Conservation (phyloP, 2,797 vertebrate species). For the Cossypha polioptera region DNA sequence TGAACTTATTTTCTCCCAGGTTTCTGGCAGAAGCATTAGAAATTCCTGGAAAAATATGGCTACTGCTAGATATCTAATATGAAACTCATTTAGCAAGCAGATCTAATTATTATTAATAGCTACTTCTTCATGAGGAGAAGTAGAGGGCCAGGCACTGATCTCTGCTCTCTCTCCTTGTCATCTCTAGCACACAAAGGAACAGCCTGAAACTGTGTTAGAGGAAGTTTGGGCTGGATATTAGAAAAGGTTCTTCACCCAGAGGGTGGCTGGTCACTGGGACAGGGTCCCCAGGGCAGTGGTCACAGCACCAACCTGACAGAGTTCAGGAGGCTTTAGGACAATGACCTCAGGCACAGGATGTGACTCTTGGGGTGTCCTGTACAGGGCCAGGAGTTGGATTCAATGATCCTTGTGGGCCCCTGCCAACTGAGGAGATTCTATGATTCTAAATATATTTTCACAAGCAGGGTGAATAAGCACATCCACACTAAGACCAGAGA, state of each 20-base stretch:
- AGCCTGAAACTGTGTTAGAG: not conserved
- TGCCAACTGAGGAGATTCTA: not conserved
- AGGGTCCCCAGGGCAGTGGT: not conserved
- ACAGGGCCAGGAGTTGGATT: not conserved
- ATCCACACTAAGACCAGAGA: not conserved
- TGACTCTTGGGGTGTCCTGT: not conserved
- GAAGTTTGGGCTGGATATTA: not conserved
- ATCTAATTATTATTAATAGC: not conserved
- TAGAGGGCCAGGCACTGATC: not conserved
- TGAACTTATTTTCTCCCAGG: not conserved
- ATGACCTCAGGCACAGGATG: accelerated
- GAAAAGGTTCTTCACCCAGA: not conserved
- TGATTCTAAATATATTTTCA: not conserved
- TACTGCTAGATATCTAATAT: not conserved
- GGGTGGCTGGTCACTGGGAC: accelerated
- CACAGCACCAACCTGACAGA: not conserved
- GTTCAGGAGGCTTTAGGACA: not conserved
- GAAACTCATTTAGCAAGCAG: not conserved
- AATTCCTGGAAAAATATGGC: not conserved
- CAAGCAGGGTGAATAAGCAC: not conserved
- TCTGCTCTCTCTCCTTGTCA: not conserved
- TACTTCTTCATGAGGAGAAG: not conserved
- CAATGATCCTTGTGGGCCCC: too few species aligned
- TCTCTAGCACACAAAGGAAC: not conserved
- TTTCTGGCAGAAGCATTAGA: not conserved